Conservation (phyloP, 2,113 vertebrate genomes). For the Melospiza melodia region DNA sequence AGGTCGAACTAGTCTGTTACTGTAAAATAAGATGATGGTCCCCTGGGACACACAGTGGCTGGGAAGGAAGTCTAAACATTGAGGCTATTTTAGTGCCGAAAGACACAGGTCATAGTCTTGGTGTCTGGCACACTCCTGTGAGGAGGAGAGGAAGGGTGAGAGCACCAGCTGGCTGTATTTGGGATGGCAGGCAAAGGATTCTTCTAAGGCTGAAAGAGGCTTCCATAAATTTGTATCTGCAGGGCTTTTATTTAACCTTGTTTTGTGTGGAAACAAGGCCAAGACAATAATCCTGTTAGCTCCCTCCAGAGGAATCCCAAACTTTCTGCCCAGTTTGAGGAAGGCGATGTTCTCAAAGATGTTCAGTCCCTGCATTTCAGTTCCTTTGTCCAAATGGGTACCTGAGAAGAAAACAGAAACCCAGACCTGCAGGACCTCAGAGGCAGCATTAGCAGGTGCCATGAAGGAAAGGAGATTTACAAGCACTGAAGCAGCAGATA, state of each 20-base stretch:
- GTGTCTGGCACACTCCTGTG: background rate
- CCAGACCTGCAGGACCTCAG: background rate
- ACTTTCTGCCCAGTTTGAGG: background rate
- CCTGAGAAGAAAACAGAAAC: background rate
- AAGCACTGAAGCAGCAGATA: background rate
- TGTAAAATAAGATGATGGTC: background rate
- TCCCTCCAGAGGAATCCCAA: background rate
- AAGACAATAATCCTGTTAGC: background rate
- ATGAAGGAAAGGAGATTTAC: background rate
- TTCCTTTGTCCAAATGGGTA: background rate
- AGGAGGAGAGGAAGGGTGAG: background rate
- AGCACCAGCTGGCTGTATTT: background rate
- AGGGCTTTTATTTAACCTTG: background rate
- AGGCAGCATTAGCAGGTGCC: background rate
- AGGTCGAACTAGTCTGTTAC: background rate
- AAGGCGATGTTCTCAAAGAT: background rate
- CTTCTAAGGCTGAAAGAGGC: background rate
- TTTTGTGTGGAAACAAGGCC: background rate
- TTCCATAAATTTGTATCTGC: background rate
- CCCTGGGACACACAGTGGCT: background rate
- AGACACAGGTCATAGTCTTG: background rate
- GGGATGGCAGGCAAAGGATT: background rate
- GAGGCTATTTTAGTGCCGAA: background rate
- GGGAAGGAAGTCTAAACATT: background rate
- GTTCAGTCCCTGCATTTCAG: background rate